Evolutionary conservation across 2,888 invertebrate species (phyloP).

Genomic region (Dysmachus trigonus): DNA sequence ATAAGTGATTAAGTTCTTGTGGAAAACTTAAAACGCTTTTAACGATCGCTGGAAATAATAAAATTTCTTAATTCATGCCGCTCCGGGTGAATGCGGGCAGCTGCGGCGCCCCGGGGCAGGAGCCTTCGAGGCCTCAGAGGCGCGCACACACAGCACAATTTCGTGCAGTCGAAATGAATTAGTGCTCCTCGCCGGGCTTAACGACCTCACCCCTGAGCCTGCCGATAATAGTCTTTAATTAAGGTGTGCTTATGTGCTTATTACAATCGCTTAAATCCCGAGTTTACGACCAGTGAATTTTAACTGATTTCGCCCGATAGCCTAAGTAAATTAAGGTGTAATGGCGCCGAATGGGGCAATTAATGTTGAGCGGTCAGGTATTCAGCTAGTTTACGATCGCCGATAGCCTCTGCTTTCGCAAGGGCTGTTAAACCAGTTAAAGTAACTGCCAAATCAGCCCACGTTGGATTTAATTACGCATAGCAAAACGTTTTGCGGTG

Average conservation of each 20-base stretch:
- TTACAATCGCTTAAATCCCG: conserved; percentile 29
- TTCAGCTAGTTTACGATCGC: not conserved
- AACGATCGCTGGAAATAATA: conserved; percentile 12
- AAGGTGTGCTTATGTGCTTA: conserved; percentile 37
- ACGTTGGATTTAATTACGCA: not conserved
- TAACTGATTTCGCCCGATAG: conserved; percentile 2
- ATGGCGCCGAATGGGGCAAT: conserved; percentile 15
- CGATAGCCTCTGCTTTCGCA: not conserved
- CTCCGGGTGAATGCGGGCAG: not conserved
- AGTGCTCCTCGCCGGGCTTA: not conserved
- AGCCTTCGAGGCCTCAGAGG: not conserved
- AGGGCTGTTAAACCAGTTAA: not conserved
- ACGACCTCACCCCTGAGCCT: not conserved
- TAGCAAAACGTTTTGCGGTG: not conserved
- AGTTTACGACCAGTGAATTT: conserved; percentile 26
- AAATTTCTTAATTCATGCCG: conserved; percentile 35
- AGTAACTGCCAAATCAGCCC: not conserved
- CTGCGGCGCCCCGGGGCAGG: not conserved
- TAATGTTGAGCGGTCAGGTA: not conserved
- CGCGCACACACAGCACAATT: not conserved
- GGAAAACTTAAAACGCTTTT: conserved; percentile 22
- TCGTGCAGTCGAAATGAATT: not conserved
- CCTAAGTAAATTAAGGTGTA: conserved; percentile 32
- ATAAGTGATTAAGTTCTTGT: conserved; percentile 32
- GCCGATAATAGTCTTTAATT: conserved; percentile 27